These are phyloP conservation scores for Pterocles gutturalis DNA, from an alignment of 2,113 vertebrate genomes.

Conservation along the genomic window DNA sequence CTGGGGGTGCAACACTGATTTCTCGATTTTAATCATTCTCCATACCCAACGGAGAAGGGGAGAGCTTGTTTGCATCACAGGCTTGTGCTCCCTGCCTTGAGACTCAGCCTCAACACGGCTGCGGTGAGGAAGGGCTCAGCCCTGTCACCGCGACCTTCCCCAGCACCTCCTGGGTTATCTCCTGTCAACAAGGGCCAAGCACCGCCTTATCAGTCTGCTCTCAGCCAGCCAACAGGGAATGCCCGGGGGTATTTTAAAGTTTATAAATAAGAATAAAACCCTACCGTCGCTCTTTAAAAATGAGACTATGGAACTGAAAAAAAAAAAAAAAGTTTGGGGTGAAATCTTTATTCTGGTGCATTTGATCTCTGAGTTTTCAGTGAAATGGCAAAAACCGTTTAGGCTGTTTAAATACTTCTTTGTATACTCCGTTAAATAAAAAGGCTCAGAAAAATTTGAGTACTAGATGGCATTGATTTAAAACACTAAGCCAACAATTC, in stretches of 20 bases:
- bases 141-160: not conserved
- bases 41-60: not conserved
- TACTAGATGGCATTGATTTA: not conserved
- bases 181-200: not conserved
- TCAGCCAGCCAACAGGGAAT: not conserved
- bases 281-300: not conserved
- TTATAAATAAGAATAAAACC: not conserved
- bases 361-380: not conserved
- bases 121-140: not conserved
- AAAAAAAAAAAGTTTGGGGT: not conserved
- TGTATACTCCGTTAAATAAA: not conserved
- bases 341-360: not conserved
- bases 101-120: not conserved
- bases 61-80: not conserved
- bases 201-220: not conserved
- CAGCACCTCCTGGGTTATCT: not conserved
- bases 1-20: not conserved
- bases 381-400: not conserved
- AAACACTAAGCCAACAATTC: not conserved
- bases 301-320: not conserved
- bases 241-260: not conserved
- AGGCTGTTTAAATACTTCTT: not conserved
- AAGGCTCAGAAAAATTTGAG: not conserved
- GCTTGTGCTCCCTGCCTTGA: not conserved
- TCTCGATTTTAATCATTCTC: not conserved